Conservation (phyloP, 2,113 vertebrate genomes). For the Lamprologus lemairii region DNA sequence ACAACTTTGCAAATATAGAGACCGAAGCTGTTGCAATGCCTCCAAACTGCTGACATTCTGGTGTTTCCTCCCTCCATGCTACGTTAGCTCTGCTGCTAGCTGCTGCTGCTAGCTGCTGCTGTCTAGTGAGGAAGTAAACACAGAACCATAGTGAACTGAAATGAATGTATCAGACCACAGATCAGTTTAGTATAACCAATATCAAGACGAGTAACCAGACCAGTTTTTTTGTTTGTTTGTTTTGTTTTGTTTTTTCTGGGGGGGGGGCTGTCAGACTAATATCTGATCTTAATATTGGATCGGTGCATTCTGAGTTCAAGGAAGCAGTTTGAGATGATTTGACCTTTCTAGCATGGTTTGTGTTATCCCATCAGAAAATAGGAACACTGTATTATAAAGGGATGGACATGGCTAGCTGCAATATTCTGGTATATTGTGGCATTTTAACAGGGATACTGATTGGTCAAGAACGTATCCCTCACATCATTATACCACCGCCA, state of each 20-base stretch:
- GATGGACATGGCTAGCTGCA: neutral
- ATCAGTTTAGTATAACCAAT: neutral
- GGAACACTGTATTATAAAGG: neutral
- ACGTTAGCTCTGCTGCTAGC: neutral
- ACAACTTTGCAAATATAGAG: neutral
- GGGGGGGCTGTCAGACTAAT: neutral
- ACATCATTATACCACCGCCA: neutral
- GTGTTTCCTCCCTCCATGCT: neutral
- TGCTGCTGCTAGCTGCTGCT: neutral
- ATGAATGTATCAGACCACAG: fast-evolving
- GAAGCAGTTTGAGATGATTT: neutral
- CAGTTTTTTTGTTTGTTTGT: neutral
- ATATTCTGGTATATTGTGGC: neutral
- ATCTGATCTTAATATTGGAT: neutral
- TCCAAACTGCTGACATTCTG: neutral
- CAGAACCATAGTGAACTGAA: neutral
- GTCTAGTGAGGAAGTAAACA: neutral
- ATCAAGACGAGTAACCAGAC: neutral
- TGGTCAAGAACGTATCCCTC: fast-evolving
- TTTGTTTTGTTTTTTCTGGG: neutral
- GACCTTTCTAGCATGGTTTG: neutral
- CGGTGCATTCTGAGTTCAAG: fast-evolving
- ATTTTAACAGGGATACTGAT: neutral
- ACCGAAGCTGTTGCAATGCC: neutral
- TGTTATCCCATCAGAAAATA: neutral